Conservation (phyloP, 1,140 invertebrate genomes). For the Drosophila erecta region DNA sequence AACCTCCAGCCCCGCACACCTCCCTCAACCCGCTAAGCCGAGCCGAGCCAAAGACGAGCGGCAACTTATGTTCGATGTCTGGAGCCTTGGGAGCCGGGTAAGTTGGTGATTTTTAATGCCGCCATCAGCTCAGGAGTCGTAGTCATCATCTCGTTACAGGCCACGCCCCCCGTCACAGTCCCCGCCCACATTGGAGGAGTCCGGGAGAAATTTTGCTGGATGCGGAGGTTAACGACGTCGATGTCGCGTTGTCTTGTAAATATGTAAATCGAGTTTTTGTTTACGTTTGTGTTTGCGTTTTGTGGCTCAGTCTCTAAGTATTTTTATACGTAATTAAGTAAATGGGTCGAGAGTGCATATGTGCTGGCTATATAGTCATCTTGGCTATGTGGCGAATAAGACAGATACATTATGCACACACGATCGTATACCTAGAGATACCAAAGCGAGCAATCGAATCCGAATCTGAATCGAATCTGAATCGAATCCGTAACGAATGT, state of each 20-base stretch:
- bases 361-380: conserved; percentile 4
- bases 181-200: conserved; percentile 18
- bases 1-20: conserved; percentile 3
- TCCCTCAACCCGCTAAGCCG: conserved; percentile 6
- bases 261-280: conserved; percentile 75
- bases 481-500: conserved; percentile 66
- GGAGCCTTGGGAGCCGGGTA: conserved; percentile 28
- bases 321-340: conserved; percentile 83
- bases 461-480: conserved; percentile 58
- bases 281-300: conserved; percentile 48
- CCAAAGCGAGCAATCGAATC: conserved; percentile 38
- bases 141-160: conserved; percentile 45
- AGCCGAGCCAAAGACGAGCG: conserved; percentile 50
- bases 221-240: conserved; percentile 38
- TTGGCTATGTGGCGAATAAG: conserved; percentile 13
- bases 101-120: conserved; percentile 57
- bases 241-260: conserved; percentile 59
- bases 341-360: conserved; percentile 46
- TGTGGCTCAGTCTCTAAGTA: conserved; percentile 73
- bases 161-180: conserved; percentile 18
- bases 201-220: conserved; percentile 4
- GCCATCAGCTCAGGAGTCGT: conserved; percentile 42
- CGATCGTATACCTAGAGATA: conserved; percentile 49
- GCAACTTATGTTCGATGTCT: conserved; percentile 75
- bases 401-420: conserved; percentile 16